Conservation (phyloP, 2,888 invertebrate genomes). For the Drosophila antonietae region DNA sequence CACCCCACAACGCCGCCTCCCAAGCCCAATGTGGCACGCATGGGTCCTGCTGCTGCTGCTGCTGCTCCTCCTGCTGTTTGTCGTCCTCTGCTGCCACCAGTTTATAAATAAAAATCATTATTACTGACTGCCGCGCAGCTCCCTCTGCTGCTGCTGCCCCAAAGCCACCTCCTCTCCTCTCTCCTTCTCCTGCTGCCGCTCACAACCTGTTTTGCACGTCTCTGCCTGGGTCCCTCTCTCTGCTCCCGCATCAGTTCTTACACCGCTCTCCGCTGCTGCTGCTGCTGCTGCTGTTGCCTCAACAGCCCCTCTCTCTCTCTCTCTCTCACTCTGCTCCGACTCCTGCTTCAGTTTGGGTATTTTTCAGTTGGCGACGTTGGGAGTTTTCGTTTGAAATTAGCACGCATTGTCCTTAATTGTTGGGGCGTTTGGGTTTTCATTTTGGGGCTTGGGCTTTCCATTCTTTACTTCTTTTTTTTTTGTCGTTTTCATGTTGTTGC, state of each 20-base stretch:
- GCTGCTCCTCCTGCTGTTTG: neutral
- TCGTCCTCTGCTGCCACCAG: constrained; percentile 44
- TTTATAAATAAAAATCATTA: constrained; percentile 77
- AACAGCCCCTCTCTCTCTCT: neutral
- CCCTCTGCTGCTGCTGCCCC: neutral
- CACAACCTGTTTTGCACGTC: neutral
- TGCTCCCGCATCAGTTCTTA: too few relatives aligned
- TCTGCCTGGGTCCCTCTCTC: neutral
- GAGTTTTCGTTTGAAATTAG: constrained; percentile 68
- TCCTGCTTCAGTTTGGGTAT: neutral
- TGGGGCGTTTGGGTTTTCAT: constrained; percentile 62
- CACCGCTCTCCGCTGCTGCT: too few relatives aligned
- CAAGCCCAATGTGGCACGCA: constrained; percentile 60
- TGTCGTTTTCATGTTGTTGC: neutral
- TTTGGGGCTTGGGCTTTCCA: constrained; percentile 13
- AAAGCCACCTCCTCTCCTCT: too few relatives aligned
- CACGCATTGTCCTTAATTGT: constrained; percentile 78
- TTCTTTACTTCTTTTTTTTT: neutral
- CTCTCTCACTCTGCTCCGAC: neutral
- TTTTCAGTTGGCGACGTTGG: constrained; percentile 34
- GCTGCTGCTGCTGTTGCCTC: neutral
- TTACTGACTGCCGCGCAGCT: constrained; percentile 39
- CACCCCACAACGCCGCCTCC: neutral
- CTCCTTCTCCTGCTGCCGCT: neutral
- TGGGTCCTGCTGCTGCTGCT: constrained; percentile 34